Conservation (phyloP, 2,113 vertebrate genomes). For the Protobothrops flavoviridis region DNA sequence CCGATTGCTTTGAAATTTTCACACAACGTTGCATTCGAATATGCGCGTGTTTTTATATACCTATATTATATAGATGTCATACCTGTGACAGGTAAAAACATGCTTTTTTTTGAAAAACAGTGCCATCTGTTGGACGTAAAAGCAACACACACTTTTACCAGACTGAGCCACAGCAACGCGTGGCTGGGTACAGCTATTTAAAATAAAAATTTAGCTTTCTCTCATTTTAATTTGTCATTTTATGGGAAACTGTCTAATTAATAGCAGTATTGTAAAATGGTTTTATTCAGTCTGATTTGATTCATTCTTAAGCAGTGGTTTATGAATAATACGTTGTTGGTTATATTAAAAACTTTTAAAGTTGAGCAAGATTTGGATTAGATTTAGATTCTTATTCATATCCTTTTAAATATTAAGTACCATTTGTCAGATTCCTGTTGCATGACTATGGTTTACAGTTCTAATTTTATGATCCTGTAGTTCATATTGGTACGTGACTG, state of each 20-base stretch:
- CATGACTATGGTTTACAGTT: neutral
- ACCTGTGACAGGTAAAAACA: too few relatives aligned
- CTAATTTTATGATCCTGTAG: neutral
- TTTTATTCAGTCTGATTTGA: neutral
- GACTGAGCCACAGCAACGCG: too few relatives aligned
- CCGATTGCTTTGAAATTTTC: too few relatives aligned
- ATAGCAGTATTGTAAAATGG: neutral
- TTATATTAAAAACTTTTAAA: neutral
- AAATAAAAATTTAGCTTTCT: neutral
- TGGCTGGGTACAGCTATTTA: neutral
- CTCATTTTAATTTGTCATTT: neutral
- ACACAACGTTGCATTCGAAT: too few relatives aligned
- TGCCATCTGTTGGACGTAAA: too few relatives aligned
- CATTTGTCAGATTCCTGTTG: neutral
- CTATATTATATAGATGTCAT: too few relatives aligned
- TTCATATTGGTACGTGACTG: neutral
- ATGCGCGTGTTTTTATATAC: too few relatives aligned
- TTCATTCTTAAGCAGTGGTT: neutral
- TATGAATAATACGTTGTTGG: neutral
- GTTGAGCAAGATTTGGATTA: neutral
- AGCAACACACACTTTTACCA: too few relatives aligned
- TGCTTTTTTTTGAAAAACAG: too few relatives aligned
- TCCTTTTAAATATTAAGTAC: neutral
- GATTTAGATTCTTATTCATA: neutral
- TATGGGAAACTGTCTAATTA: neutral